phyloP scores from a whole-genome alignment of 1,140 invertebrate species.

The Drosophila sulfurigaster region DNA sequence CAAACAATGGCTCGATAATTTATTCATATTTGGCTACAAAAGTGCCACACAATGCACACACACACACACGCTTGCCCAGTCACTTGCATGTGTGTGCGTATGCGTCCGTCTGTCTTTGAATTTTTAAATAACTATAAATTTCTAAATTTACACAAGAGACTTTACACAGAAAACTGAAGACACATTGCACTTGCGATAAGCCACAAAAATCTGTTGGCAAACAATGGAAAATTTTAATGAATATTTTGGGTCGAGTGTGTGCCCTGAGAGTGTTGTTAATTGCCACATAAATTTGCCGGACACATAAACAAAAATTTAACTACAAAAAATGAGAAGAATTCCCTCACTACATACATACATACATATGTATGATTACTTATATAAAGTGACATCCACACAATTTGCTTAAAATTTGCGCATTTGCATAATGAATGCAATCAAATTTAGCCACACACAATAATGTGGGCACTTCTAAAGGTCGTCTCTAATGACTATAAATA shows the following conservation, averaged over 20 bases:
- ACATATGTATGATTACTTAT: constrained; percentile 37
- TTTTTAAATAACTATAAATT: constrained; percentile 84
- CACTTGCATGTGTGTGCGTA: constrained; percentile 2
- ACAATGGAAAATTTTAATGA: constrained; percentile 80
- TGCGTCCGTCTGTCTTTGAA: constrained; percentile 53
- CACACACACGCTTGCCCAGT: constrained; percentile 1
- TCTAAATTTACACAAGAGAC: constrained; percentile 81
- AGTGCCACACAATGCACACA: constrained; percentile 50
- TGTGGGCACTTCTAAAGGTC: constrained; percentile 52
- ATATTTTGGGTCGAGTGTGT: constrained; percentile 68
- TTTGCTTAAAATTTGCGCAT: constrained; percentile 71
- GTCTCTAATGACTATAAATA: constrained; percentile 58
- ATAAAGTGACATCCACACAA: constrained; percentile 54
- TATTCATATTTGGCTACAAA: constrained; percentile 76
- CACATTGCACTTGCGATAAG: constrained; percentile 80
- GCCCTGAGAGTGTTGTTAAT: constrained; percentile 75
- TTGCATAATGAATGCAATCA: constrained; percentile 77
- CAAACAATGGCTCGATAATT: constrained; percentile 78
- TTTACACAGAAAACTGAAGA: constrained; percentile 59
- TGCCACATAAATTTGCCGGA: constrained; percentile 73
- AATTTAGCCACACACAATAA: constrained; percentile 42
- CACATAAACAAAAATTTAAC: constrained; percentile 10
- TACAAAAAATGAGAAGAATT: constrained; percentile 12
- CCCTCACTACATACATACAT: neutral
- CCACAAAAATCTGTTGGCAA: constrained; percentile 71